These are phyloP conservation scores for Leuctra nigra DNA, from an alignment of 2,888 invertebrate species.

Conservation along the genomic window DNA sequence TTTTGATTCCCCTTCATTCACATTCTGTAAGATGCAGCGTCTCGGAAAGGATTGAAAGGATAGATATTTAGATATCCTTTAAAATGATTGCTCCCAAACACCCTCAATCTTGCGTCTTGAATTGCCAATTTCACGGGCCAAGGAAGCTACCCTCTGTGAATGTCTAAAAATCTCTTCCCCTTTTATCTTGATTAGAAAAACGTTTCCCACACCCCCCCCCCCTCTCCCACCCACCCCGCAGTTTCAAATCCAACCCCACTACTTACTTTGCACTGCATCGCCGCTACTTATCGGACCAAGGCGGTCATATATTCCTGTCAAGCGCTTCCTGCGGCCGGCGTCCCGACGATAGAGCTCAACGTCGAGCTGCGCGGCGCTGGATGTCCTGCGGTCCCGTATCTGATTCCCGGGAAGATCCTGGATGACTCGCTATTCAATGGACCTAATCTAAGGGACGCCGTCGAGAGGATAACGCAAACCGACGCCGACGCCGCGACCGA, in stretches of 20 bases:
- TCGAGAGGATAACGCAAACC: not conserved
- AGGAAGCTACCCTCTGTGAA: slow-evolving; percentile 13
- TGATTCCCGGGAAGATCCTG: not conserved
- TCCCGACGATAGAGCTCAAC: not conserved
- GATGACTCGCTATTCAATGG: slow-evolving; percentile 10
- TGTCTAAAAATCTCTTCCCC: slow-evolving; percentile 16
- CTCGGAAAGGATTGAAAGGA: not conserved
- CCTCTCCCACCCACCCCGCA: not conserved
- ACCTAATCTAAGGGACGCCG: slow-evolving; percentile 10
- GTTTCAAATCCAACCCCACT: not conserved
- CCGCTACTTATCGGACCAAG: slow-evolving; percentile 2
- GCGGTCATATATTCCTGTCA: slow-evolving; percentile 3
- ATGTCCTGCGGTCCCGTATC: slow-evolving; percentile 6
- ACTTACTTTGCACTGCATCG: slow-evolving; percentile 2
- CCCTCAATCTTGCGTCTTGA: slow-evolving; percentile 13
- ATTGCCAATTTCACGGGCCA: slow-evolving; percentile 17
- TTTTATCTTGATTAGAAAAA: slow-evolving; percentile 20
- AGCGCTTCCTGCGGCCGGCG: not conserved
- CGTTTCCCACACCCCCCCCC: slow-evolving; percentile 5
- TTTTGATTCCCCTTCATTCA: too few relatives aligned
- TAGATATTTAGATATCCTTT: slow-evolving; percentile 16
- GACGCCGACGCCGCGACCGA: not conserved
- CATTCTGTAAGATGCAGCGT: not conserved
- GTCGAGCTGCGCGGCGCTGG: not conserved
- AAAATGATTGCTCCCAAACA: slow-evolving; percentile 18